Conservation (phyloP, 2,113 vertebrate genomes). For the Prochilodus magdalenae region DNA sequence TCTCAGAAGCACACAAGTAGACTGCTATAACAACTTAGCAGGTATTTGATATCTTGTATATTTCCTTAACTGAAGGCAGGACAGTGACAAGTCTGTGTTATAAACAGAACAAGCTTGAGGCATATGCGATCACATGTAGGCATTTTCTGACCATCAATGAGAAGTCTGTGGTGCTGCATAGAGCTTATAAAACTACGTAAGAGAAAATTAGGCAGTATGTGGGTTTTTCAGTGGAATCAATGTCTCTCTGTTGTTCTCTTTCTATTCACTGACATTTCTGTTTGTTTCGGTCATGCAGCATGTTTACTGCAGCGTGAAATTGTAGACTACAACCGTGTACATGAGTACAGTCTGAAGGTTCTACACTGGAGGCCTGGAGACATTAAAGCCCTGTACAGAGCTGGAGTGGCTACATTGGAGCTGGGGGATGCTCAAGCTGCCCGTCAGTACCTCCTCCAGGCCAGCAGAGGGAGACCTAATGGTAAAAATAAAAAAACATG, state of each 20-base stretch:
- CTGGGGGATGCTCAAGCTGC: constrained; percentile 84
- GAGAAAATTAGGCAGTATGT: too few relatives aligned
- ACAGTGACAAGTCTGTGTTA: background rate
- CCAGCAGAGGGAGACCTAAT: constrained; percentile 81
- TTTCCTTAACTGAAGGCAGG: background rate
- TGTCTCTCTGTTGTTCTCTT: too few relatives aligned
- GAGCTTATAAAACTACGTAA: too few relatives aligned
- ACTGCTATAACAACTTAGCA: constrained; percentile 92
- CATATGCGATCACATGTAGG: background rate
- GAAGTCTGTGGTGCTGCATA: too few relatives aligned
- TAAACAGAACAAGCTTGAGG: too few relatives aligned
- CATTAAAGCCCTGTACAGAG: constrained; percentile 88
- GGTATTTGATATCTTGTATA: constrained; percentile 71
- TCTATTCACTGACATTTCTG: background rate
- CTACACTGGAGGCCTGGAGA: constrained; percentile 81
- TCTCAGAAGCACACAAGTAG: constrained; percentile 81
- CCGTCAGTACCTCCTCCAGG: constrained; percentile 79
- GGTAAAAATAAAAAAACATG: constrained; percentile 63
- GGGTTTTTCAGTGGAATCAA: too few relatives aligned
- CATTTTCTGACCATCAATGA: background rate
- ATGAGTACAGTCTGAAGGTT: constrained; percentile 86
- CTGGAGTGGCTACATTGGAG: constrained; percentile 87
- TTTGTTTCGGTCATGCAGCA: constrained; percentile 70
- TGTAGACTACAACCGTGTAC: constrained; percentile 86
- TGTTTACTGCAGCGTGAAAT: constrained; percentile 85